phyloP scores from a whole-genome alignment of 1,140 invertebrate species.

The Lutraria rhynchaena region DNA sequence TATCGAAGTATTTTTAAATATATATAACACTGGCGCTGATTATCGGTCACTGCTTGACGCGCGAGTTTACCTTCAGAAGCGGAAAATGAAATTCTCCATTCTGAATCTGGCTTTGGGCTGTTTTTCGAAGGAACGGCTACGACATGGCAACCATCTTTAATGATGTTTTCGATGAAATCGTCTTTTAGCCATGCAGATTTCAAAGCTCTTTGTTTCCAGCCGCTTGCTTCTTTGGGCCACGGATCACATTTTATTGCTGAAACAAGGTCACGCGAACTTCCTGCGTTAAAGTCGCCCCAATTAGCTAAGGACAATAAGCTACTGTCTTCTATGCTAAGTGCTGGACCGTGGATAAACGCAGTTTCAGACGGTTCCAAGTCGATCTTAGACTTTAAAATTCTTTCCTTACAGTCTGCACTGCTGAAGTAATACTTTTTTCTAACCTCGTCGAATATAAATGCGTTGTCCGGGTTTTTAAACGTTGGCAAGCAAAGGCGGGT shows the following conservation, averaged over 20 bases:
- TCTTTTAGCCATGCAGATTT: constrained; percentile 22
- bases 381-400: background rate
- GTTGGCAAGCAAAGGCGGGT: background rate
- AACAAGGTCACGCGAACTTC: constrained; percentile 28
- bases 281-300: background rate
- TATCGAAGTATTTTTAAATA: constrained; percentile 53
- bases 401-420: background rate
- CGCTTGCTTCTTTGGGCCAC: constrained; percentile 45
- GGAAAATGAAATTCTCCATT: constrained; percentile 61
- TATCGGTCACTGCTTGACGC: constrained; percentile 45
- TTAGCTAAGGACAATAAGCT: background rate
- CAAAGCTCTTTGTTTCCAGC: constrained; percentile 33
- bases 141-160: constrained; percentile 46
- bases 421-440: background rate
- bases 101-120: constrained; percentile 42
- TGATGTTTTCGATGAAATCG: constrained; percentile 34
- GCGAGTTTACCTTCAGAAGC: constrained; percentile 45
- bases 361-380: background rate
- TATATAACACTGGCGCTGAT: constrained; percentile 58
- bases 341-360: constrained; percentile 40
- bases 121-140: constrained; percentile 48
- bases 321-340: constrained; percentile 16
- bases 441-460: constrained; percentile 1
- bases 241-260: constrained; percentile 35
- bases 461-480: background rate